Base-by-base conservation (phyloP, 2,888 invertebrate genomes). In the Drosophila paramelanica region DNA sequence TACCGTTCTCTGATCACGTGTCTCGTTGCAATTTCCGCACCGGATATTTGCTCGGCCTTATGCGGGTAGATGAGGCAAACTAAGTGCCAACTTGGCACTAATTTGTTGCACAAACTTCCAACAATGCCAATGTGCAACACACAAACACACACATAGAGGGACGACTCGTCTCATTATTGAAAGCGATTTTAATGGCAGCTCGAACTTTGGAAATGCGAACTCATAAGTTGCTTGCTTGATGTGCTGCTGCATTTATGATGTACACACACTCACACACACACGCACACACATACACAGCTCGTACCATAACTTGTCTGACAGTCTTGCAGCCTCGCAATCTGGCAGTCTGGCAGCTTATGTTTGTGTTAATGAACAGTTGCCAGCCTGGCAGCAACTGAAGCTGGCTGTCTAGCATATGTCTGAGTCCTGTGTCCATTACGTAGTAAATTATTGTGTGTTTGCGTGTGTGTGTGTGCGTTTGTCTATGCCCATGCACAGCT, bases 281-380 rank as follows among this genome's bases (percentile, higher is more conserved):
- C 33, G 11, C 33, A 33, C 7, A 31, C 31, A 33, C 10, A 33
- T 10, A 33, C 31, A 33, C 31, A 3, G 52, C 36, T 13, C 45
- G 11, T 60, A 49, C 50, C 55, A 49, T n/a, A 43, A 55, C 41
- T 75, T 50, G 31, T 43, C 45, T 56, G 51, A 20, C 67, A 13
- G 11, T 57, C 38, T 50, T 13, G n/a, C 23, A n/a, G 41, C 14
- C 47, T 46, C 38, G 41, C 49, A 45, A 62, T 61, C 61, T 38
- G 67, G 13, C 59, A 59, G 73, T 70, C 81, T 83, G 81, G 61
- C 76, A 75, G 86, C 79, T 79, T 88, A 82, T 85, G 86, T 82
- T 82, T 86, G 84, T 86, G 87, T 86, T 83, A 88, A 83, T 83
- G 82, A 86, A 83, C 82, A 76, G 83, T 67, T 80, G 47, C 62